These are phyloP conservation scores for Dorcus hopei DNA, from an alignment of 2,888 invertebrate species.

Conservation along the genomic window DNA sequence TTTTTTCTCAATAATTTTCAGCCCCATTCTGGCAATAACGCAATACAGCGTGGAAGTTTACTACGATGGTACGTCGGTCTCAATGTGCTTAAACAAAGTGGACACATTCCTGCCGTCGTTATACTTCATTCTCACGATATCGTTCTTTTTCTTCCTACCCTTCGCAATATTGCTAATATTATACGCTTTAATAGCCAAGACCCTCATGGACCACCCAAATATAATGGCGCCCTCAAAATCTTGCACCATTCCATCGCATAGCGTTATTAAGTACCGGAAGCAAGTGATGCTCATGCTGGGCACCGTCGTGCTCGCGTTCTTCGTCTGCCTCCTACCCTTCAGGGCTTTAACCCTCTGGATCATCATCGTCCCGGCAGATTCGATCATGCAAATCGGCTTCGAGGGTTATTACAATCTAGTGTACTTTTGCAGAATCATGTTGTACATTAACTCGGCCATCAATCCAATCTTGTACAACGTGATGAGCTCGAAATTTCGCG, in stretches of 20 bases:
- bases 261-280: conserved; percentile 69
- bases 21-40: conserved; percentile 82
- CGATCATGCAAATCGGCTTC: conserved; percentile 62
- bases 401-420: conserved; percentile 80
- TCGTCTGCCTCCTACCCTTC: conserved; percentile 85
- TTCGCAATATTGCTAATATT: conserved; percentile 75
- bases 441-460: conserved; percentile 86
- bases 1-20: conserved; percentile 49
- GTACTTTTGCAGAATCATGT: conserved; percentile 82
- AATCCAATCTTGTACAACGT: conserved; percentile 90
- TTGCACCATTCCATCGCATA: conserved; percentile 49
- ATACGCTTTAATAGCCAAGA: conserved; percentile 82
- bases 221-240: conserved; percentile 61
- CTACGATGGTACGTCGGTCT: conserved; percentile 67
- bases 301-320: conserved; percentile 86
- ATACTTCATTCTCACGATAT: conserved; percentile 77
- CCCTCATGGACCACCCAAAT: conserved; percentile 77
- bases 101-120: conserved; percentile 74
- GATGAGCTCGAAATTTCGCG: conserved; percentile 88
- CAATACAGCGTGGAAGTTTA: conserved; percentile 70
- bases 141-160: conserved; percentile 82
- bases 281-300: conserved; percentile 87
- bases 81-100: conserved; percentile 79
- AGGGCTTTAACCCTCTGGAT: conserved; percentile 85
- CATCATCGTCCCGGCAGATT: conserved; percentile 70